These are phyloP conservation scores for Urosaurus nigricauda DNA, from an alignment of 2,797 vertebrate species.

Conservation along the genomic window DNA sequence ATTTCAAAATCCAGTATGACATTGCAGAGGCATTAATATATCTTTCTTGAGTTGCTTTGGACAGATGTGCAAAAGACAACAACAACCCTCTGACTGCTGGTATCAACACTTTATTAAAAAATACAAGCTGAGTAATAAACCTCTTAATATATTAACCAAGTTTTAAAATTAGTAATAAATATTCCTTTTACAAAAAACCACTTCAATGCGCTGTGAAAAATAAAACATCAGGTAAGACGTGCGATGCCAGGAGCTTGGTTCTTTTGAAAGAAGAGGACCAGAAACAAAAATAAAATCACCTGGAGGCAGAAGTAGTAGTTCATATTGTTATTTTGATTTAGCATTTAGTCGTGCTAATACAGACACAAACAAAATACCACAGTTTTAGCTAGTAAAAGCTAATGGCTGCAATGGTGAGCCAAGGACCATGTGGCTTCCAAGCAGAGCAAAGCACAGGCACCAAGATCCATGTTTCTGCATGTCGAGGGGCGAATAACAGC, in stretches of 20 bases:
- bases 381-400: neutral
- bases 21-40: no score
- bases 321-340: neutral
- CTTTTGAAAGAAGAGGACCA: neutral
- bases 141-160: constrained; percentile 62
- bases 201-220: constrained; percentile 12
- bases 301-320: neutral
- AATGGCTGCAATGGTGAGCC: no score
- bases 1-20: no score
- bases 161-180: constrained; percentile 56
- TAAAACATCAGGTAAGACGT: constrained; percentile 31
- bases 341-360: neutral
- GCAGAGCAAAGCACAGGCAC: fast-evolving
- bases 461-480: no score
- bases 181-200: constrained; percentile 10
- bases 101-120: constrained; percentile 71
- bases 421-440: no score
- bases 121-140: constrained; percentile 63
- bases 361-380: neutral
- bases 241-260: neutral
- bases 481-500: neutral
- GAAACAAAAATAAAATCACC: neutral
- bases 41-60: no score
- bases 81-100: no score
- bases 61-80: no score